Evolutionary conservation across 2,888 invertebrate species (phyloP).

Genomic region (Ochropleura leucogaster): DNA sequence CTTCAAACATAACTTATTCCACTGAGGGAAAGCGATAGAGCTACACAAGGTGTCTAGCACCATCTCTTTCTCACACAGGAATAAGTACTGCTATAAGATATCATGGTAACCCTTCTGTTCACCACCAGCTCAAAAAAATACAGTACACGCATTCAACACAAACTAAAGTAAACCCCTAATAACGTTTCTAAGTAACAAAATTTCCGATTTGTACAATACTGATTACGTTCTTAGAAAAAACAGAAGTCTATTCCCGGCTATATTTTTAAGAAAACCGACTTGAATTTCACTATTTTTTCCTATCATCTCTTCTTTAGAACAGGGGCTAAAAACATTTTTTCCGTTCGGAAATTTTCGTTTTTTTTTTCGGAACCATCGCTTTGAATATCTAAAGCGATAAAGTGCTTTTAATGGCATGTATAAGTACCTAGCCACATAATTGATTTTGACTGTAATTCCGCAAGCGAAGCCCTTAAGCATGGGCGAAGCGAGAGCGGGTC

Average conservation of each 20-base stretch:
- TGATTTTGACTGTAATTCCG: constrained; percentile 72
- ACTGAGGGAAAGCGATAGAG: too few relatives aligned
- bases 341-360: constrained; percentile 60
- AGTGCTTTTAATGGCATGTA: constrained; percentile 71
- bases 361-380: constrained; percentile 64
- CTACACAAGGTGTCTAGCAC: too few relatives aligned
- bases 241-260: constrained; percentile 21
- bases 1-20: too few relatives aligned
- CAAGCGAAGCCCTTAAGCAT: constrained; percentile 60
- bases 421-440: constrained; percentile 69
- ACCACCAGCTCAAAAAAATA: too few relatives aligned
- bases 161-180: constrained; percentile 18
- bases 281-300: constrained; percentile 43
- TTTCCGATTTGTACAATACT: constrained; percentile 40
- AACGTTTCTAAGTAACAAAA: constrained; percentile 26
- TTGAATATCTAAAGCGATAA: constrained; percentile 68
- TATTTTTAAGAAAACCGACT: constrained; percentile 54
- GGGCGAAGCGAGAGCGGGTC: constrained; percentile 59
- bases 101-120: too few relatives aligned
- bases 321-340: constrained; percentile 53
- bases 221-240: constrained; percentile 43
- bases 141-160: background rate
- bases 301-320: constrained; percentile 35
- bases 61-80: too few relatives aligned
- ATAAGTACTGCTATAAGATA: too few relatives aligned